phyloP scores from a whole-genome alignment of 2,888 invertebrate genomes.

The Neoscelio sp. region DNA sequence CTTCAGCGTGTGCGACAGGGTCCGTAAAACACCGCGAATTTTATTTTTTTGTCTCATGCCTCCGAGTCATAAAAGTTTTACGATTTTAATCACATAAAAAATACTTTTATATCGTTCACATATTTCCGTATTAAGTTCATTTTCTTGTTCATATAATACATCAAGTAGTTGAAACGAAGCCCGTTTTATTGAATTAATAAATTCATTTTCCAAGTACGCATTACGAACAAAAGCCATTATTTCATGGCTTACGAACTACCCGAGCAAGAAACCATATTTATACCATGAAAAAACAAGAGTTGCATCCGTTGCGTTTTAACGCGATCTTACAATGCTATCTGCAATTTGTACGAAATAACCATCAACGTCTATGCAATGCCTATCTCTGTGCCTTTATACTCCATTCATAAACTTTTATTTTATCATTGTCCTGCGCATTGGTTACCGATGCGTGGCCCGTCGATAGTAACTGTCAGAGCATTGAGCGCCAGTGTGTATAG shows the following conservation, averaged over 20 bases:
- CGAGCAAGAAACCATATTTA: background rate
- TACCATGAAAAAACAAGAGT: slow-evolving; percentile 12
- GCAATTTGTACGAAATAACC: slow-evolving; percentile 45
- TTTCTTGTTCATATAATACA: slow-evolving; percentile 10
- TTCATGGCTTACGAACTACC: too few species aligned
- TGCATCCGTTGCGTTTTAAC: background rate
- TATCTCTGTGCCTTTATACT: too few species aligned
- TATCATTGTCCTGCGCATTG: too few species aligned
- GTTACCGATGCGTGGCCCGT: too few species aligned
- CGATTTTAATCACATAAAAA: slow-evolving; percentile 58
- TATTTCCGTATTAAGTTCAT: slow-evolving; percentile 31
- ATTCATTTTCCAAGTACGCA: slow-evolving; percentile 32
- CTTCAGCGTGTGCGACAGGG: background rate
- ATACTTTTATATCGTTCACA: slow-evolving; percentile 46
- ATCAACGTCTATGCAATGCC: too few species aligned
- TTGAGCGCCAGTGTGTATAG: too few species aligned
- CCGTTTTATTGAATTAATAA: slow-evolving; percentile 43
- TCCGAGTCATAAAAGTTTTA: slow-evolving; percentile 53
- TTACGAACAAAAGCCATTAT: too few species aligned
- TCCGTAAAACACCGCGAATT: slow-evolving; percentile 4
- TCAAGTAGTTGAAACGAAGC: slow-evolving; percentile 1
- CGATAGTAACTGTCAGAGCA: too few species aligned
- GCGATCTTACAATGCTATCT: slow-evolving; percentile 17
- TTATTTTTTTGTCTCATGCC: slow-evolving; percentile 21
- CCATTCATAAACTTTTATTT: too few species aligned